Evolutionary conservation across 2,113 vertebrate genomes (phyloP).

Genomic region (Catagonus wagneri): DNA sequence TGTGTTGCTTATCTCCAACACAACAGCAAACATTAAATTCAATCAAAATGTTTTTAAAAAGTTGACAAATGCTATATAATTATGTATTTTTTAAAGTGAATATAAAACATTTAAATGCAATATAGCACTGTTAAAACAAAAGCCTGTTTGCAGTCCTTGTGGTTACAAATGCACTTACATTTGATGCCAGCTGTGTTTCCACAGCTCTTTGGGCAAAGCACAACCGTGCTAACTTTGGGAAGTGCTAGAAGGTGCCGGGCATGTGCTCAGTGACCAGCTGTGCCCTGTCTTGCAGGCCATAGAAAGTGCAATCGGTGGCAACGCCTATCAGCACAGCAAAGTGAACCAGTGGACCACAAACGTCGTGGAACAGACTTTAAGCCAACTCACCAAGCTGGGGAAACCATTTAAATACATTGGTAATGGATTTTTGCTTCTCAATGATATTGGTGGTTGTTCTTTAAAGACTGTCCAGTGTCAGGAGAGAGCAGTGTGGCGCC

Average conservation of each 20-base stretch:
- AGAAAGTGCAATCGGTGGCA: conserved; percentile 93
- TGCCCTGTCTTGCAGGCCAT: conserved; percentile 88
- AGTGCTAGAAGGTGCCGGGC: neutral
- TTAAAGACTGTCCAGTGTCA: neutral
- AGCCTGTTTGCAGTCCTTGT: neutral
- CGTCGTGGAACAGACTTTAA: conserved; percentile 94
- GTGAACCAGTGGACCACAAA: conserved; percentile 96
- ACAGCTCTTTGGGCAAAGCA: neutral
- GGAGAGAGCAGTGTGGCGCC: neutral
- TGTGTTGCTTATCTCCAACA: neutral
- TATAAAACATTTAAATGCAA: neutral
- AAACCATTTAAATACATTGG: conserved; percentile 98
- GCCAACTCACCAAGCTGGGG: conserved; percentile 95
- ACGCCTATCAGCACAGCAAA: conserved; percentile 94
- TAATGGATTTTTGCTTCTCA: conserved; percentile 77
- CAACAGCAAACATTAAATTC: neutral
- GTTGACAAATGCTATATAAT: neutral
- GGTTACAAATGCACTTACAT: no score
- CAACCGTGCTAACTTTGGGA: neutral
- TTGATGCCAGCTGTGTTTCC: neutral
- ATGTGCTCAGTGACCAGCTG: rapidly evolving
- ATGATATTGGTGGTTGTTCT: neutral
- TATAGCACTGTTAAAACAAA: neutral
- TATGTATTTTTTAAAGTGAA: neutral
- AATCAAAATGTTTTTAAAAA: neutral